Evolutionary conservation across 2,797 vertebrate genomes (phyloP), one percentile per base, ranked within the genome.

Genomic region (Trichosurus vulpecula): DNA sequence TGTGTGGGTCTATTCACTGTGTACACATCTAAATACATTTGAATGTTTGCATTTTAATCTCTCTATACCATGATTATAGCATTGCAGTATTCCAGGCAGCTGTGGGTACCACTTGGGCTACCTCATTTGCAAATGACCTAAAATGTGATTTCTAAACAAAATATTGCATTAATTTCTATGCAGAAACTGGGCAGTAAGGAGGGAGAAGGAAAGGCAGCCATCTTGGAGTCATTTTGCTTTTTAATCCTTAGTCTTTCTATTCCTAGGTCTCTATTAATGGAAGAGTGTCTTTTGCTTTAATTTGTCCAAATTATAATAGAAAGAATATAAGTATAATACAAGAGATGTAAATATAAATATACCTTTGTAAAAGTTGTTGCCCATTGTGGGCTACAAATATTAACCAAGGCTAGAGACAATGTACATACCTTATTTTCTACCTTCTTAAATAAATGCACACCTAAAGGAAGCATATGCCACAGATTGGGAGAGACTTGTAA

Each of bases 201-300:
- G n/a, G 96, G 35, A 74, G 74, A 93, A 96, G 94, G 95, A 97
- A 97, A 97, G 97, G 98, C 97, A 98, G 98, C 98, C 98, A 98
- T 99, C 97, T 98, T 98, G 97, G 97, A 97, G 93, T 96, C 97
- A 95, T 93, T 94, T 61, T 96, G 96, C 95, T 94, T 98, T 98
- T 97, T 96, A 93, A 92, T 92, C 90, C 51, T 93, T 94, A 35
- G 93, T 96, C 92, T 96, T 96, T 66, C 89, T 92, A 57, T 0
- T 0, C 66, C 96, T 92, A 56, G 52, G 74, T 3, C 51, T 96
- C 2, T 47, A 52, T 54, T 92, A 19, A 53, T 95, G 30, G 96
- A 94, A 97, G 96, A 92, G 93, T 97, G 95, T 94, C 94, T 97
- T 95, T 96, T 90, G 90, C 89, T 91, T 96, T 97, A 92, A 97